Evolutionary conservation across 1,140 invertebrate genomes (phyloP).

Genomic region (Archegozetes longisetosus): DNA sequence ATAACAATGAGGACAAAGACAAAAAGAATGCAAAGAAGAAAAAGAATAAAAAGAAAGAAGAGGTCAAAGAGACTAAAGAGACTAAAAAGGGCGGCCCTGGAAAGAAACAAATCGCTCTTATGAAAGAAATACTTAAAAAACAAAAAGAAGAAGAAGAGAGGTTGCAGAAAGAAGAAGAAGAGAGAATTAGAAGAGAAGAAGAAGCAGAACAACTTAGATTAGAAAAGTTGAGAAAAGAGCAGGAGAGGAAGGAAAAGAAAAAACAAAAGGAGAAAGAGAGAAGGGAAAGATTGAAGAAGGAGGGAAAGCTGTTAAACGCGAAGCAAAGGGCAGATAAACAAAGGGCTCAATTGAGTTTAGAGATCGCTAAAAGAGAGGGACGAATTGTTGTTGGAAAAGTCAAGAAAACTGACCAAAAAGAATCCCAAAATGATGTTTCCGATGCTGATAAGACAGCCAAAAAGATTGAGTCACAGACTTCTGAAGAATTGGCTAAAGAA

Average conservation of each 20-base stretch:
- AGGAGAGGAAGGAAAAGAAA: slow-evolving; percentile 44
- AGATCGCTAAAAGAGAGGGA: slow-evolving; percentile 69
- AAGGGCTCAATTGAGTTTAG: slow-evolving; percentile 63
- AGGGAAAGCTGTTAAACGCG: slow-evolving; percentile 79
- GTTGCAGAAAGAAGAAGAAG: slow-evolving; percentile 51
- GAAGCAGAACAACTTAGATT: slow-evolving; percentile 29
- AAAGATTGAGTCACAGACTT: slow-evolving; percentile 6
- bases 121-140: slow-evolving; percentile 33
- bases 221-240: slow-evolving; percentile 49
- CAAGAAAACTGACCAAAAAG: slow-evolving; percentile 11
- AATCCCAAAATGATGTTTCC: slow-evolving; percentile 16
- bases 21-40: slow-evolving; percentile 21
- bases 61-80: slow-evolving; percentile 14
- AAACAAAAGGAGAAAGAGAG: slow-evolving; percentile 90
- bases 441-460: slow-evolving; percentile 16
- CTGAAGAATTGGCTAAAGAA: slow-evolving; percentile 16
- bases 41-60: slow-evolving; percentile 15
- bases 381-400: slow-evolving; percentile 47
- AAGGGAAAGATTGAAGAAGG: slow-evolving; percentile 76
- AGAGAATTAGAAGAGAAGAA: slow-evolving; percentile 51
- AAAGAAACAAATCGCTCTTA: slow-evolving; percentile 66
- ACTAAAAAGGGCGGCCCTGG: slow-evolving; percentile 15
- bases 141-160: slow-evolving; percentile 60
- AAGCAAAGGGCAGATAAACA: slow-evolving; percentile 61
- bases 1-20: not conserved